Evolutionary conservation across 2,113 vertebrate genomes (phyloP), one percentile per base, ranked within the genome.

Genomic region (Ranitomeya variabilis): DNA sequence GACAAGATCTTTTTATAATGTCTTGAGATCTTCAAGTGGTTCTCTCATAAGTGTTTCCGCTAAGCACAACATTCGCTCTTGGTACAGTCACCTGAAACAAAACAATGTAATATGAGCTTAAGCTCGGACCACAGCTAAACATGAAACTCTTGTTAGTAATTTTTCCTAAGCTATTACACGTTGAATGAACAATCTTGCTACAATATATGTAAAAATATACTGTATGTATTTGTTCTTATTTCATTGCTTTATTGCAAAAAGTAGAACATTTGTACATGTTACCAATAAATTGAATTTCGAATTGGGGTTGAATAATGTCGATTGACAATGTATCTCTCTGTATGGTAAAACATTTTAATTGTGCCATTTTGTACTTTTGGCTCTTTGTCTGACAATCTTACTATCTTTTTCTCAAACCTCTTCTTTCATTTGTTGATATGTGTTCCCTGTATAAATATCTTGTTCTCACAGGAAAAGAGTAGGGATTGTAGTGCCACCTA

Each of bases 31-130:
- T 37, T 83, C 62, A 83, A n/a, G 19, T 54, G 2, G 2, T 69
- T 69, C 45, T 54, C 2, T 67, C 21, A 19, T 0, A 67, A 0
- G 2, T 2, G 9, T n/a, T n/a, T 3, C 18, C 2, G 12, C 21
- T 6, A n/a, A 11, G 12, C 37, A 69, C 66, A 23, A 83, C 1
- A 2, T 10, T 0, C 69, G 81, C 19, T 52, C 81, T 83, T n/a
- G 81, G 81, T 23, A 83, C 5, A 54, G 6, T 16, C 81, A 83
- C 23, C 81, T 83, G 37, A 83, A 66, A 83, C 7, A 23, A 66
- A 83, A 67, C 12, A 66, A 66, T 4, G 21, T 64, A 10, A 52
- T 3, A 15, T 59, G 1, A 60, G 6, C 16, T 6, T 10, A n/a
- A 16, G 6, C 71, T 23, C 31, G 2, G 16, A 37, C 16, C 69